Base-by-base conservation (phyloP, 1,140 invertebrate species). In the Caenorhabditis briggsae region DNA sequence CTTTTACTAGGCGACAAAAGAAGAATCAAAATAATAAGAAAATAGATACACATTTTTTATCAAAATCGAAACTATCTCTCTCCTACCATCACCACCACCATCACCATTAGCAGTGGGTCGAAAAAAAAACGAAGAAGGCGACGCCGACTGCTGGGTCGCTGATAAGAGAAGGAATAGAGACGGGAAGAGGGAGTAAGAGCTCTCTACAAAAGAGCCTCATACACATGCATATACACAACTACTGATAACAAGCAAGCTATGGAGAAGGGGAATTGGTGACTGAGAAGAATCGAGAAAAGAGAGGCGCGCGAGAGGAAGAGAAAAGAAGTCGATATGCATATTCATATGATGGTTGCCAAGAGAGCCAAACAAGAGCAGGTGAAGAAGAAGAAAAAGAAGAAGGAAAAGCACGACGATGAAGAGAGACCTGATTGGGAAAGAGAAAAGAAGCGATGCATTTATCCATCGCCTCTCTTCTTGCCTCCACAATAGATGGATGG, bases 281-380 rank as follows among this genome's bases (percentile, higher is more conserved):
- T 33, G 23, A 33, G 64, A 78, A 20, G 70, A 53, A 20, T 20
- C n/a, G 70, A 53, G 46, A 53, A 78, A 16, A 7, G 46, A 78
- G 33, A 78, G 83, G 18, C 48, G 82, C 41, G 82, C 5, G 56
- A 48, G 83, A 84, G 43, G 65, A 18, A 58, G 43, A 46, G 50
- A 20, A 58, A 56, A 58, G 53, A 56, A 46, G 82, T 83, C 56
- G 53, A 58, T 83, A 83, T 78, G 70, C 70, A 78, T 78, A 78
- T 78, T 78, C 70, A 78, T 78, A 78, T 78, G 70, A 78, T 78
- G 70, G 70, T 78, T 78, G 70, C 70, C 70, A 50, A 78, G 70
- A 50, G 70, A 78, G 70, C 70, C 43, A 46, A 11, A 46, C 12
- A 78, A 3, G 46, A 53, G 82, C 82, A 56, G 82, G 16, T 48